A percentile compares a stretch with the other conserved stretches of the same genome.
Evolutionary conservation across 1,140 invertebrate genomes (phyloP).

Genomic region (Rhopalosiphum padi): DNA sequence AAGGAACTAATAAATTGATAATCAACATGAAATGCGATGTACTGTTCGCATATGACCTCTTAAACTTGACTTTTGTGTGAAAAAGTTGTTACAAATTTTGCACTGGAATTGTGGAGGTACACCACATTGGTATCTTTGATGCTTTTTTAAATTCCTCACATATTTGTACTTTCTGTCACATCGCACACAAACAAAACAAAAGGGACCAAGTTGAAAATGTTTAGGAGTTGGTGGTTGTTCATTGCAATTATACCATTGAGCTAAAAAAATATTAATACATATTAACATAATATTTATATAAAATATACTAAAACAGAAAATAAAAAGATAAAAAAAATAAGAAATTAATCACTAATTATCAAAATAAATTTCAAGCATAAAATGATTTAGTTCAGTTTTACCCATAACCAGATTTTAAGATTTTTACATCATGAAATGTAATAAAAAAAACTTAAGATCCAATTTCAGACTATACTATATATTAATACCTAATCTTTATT

Average conservation of each 20-base stretch:
- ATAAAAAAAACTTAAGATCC: not conserved
- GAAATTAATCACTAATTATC: not conserved
- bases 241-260: conserved; percentile 37
- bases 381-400: not conserved
- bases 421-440: not conserved
- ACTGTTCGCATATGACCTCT: conserved; percentile 59
- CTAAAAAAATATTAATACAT: conserved; percentile 27
- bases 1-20: not conserved
- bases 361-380: conserved; percentile 14
- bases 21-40: conserved; percentile 50
- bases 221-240: not conserved
- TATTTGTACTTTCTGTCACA: conserved; percentile 59
- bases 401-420: conserved; percentile 3
- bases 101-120: conserved; percentile 63
- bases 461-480: not conserved
- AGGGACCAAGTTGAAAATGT: conserved; percentile 43
- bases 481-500: not conserved
- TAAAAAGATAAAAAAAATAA: not conserved
- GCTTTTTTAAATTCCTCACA: conserved; percentile 63
- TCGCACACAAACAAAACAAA: conserved; percentile 51
- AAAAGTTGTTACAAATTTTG: conserved; percentile 59
- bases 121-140: conserved; percentile 72
- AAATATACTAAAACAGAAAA: not conserved
- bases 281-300: conserved; percentile 17
- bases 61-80: conserved; percentile 59